Evolutionary conservation across 2,113 vertebrate genomes (phyloP), one percentile per base, ranked within the genome.

Genomic region (Rhinogobius similis): DNA sequence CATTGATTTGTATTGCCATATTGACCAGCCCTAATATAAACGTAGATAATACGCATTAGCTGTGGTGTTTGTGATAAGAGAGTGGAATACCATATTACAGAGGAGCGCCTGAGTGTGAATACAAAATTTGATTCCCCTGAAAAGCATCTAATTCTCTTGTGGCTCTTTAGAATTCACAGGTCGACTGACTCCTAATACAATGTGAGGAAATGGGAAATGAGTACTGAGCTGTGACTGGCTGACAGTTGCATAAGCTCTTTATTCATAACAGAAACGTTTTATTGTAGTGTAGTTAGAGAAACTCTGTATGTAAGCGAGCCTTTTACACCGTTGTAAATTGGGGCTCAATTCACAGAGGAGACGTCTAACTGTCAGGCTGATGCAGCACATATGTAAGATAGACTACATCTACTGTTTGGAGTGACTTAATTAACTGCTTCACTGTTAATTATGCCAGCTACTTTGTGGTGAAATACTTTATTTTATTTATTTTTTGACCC

Each of bases 271-370:
- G 43, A 10, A 38, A 38, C 8, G 32, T 36, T 36, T 36, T 36
- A 36, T 24, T 27, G 29, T 39, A 24, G 9, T 36, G 32, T 36
- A 38, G 13, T 26, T n/a, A 41, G 39, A 41, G 11, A 9, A 41
- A 41, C 58, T 26, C 9, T 5, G 16, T 5, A n/a, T 9, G 52
- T 46, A 43, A 9, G 16, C 12, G 18, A 8, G 32, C 46, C 9
- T 44, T 76, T 71, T 26, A 24, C n/a, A 10, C 10, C 5, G 39
- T 13, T 13, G 38, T 64, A 24, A 50, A 76, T 56, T 27, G 36
- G 69, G 26, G n/a, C 46, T 13, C 26, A 20, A 44, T 27, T 56
- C 2, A 27, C 8, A 12, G 43, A 65, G 50, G 62, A 62, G 24
- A 52, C 27, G 50, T 41, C 39, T 41, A 41, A 41, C 39, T 12